Evolutionary conservation across 2,797 vertebrate species (phyloP).

Genomic region (Macrochelys suwanniensis): DNA sequence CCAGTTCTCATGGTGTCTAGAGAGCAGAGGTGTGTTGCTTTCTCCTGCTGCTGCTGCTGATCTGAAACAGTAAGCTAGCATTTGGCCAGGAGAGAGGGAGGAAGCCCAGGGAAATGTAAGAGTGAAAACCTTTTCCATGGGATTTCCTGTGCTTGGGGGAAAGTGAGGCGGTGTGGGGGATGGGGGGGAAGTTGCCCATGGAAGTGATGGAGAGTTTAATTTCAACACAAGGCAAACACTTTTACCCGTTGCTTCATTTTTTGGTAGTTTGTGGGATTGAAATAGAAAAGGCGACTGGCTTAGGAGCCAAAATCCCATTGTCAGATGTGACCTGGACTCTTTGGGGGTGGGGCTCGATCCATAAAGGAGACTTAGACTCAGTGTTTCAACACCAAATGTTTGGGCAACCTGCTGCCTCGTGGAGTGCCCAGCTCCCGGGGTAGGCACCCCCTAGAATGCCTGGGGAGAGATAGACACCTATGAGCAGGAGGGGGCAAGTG

Average conservation of each 20-base stretch:
- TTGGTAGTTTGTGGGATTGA: background rate
- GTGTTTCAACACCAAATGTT: background rate
- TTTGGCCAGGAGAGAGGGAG: slow-evolving; percentile 72
- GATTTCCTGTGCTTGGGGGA: slow-evolving; percentile 70
- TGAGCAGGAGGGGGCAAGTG: background rate
- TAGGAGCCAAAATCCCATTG: background rate
- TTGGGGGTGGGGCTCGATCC: background rate
- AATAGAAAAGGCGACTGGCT: background rate
- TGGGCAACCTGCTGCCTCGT: background rate
- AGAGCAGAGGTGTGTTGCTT: slow-evolving; percentile 47
- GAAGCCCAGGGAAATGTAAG: slow-evolving; percentile 66
- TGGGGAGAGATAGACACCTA: background rate
- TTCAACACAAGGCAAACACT: background rate
- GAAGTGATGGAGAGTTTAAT: background rate
- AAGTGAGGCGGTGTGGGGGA: background rate
- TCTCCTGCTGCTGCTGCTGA: slow-evolving; percentile 27
- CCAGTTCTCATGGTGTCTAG: background rate
- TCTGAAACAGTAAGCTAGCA: background rate
- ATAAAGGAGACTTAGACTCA: background rate
- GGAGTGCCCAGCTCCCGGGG: background rate
- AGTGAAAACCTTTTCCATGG: slow-evolving; percentile 65
- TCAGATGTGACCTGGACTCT: background rate
- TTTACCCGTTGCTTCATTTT: background rate
- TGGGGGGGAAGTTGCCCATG: background rate
- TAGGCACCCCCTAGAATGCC: background rate